These are phyloP conservation scores for Telenomus remus DNA, from an alignment of 1,140 invertebrate species.

Conservation along the genomic window DNA sequence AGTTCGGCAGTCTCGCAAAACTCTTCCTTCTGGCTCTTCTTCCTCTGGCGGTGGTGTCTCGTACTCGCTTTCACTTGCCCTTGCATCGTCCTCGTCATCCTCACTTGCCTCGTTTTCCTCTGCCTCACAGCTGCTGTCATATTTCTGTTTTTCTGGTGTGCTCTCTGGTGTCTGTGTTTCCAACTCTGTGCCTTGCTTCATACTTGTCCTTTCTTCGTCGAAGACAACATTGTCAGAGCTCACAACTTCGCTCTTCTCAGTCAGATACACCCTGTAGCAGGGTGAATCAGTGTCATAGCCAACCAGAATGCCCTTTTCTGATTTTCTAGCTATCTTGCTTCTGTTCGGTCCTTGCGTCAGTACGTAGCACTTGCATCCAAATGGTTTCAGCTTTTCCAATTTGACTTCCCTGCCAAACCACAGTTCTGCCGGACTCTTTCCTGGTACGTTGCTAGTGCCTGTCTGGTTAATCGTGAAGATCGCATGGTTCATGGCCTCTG, in stretches of 20 bases:
- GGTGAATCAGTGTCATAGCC: constrained; percentile 3
- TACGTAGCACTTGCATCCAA: constrained; percentile 5
- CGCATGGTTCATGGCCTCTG: constrained; percentile 10
- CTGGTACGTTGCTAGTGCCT: not conserved
- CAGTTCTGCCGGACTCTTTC: constrained; percentile 1
- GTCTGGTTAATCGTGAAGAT: constrained; percentile 9
- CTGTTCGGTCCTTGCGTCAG: not conserved
- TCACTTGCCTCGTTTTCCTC: too few relatives aligned
- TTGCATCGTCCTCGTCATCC: too few relatives aligned
- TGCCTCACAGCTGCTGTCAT: too few relatives aligned
- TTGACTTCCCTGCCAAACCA: constrained; percentile 1
- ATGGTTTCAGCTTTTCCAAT: not conserved
- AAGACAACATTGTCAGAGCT: constrained; percentile 8
- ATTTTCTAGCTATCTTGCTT: constrained; percentile 3
- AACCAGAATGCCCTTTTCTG: not conserved
- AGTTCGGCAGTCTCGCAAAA: too few relatives aligned
- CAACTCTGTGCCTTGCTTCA: too few relatives aligned
- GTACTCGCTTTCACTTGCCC: too few relatives aligned
- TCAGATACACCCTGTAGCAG: constrained; percentile 4
- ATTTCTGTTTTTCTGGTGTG: too few relatives aligned
- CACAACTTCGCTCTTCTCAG: not conserved
- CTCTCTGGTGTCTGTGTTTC: too few relatives aligned
- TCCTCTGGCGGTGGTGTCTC: too few relatives aligned
- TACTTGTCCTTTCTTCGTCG: too few relatives aligned
- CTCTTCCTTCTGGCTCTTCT: too few relatives aligned